These are phyloP conservation scores for Piscicola geometra DNA, from an alignment of 2,888 invertebrate genomes.

Conservation along the genomic window DNA sequence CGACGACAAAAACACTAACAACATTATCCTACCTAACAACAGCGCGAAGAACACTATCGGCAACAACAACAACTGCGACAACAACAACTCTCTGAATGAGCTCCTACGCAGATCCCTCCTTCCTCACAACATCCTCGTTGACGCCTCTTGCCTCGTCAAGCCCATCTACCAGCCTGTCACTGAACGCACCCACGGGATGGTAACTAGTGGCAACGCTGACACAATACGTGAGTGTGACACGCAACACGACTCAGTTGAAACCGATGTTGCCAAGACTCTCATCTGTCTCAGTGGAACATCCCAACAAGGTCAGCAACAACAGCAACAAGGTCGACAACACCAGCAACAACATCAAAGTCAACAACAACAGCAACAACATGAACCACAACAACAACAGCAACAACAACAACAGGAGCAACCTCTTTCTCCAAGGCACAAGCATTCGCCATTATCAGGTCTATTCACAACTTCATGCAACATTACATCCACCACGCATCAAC, in stretches of 20 bases:
- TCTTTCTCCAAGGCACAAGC: too few species aligned
- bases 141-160: too few species aligned
- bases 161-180: too few species aligned
- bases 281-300: constrained; percentile 70
- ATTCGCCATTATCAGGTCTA: too few species aligned
- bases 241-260: constrained; percentile 61
- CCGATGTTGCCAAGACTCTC: constrained; percentile 92
- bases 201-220: background rate
- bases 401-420: too few species aligned
- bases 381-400: background rate
- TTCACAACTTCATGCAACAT: too few species aligned
- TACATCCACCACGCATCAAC: background rate
- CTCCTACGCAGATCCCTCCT: background rate
- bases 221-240: background rate
- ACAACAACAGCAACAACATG: background rate
- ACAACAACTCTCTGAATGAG: background rate
- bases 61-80: background rate
- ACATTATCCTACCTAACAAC: background rate
- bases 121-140: background rate
- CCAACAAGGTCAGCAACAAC: constrained; percentile 20
- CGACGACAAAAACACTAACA: background rate
- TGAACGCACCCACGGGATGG: background rate
- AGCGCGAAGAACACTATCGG: background rate
- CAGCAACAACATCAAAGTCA: constrained; percentile 13
- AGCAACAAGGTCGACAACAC: constrained; percentile 28